Base-by-base conservation (phyloP, 2,797 vertebrate species). In the Kryptolebias ocellatus region DNA sequence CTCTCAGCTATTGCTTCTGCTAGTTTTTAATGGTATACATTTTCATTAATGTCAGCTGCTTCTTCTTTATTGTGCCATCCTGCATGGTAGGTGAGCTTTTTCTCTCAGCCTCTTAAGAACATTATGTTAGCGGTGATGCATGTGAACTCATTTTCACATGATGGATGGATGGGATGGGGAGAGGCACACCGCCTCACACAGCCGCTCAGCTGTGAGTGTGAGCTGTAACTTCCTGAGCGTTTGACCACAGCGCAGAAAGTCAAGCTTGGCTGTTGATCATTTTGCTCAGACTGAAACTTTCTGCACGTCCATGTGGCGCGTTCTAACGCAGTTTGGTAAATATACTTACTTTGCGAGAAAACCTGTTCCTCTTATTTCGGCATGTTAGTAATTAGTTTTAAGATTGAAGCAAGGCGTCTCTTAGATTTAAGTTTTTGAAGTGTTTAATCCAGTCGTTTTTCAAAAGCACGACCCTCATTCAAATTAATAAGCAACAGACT, bases 1-100 rank as follows among this genome's bases (percentile, higher is more conserved):
- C 74, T 68, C 55, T 72, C 60, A 64, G 77, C 74, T 59, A 53
- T 72, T 74, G 75, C 83, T 78, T 75, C 27, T 47, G 51, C 77
- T 78, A 53, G 53, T 83, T 86, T 88, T 81, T 80, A 90, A 88
- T 78, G 76, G 74, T 76, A 89, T 86, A 85, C 72, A 81, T 90
- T 88, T 88, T 89, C 86, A 88, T 90, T 91, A 79, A 85, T 72
- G 81, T 88, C 86, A 81, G 50, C 66, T 68, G 72, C 45, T 57
- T 66, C 72, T 75, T 82, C 64, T 85, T 86, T 70, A 77, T 88
- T 86, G 78, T 78, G 65, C 61, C 65, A 66, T 84, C 66, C 70
- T 79, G 76, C 77, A 75, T 83, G 83, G 79, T 83, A 76, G 81
- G 80, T 83, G 81, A 85, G 83, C 78, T 56, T 61, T 78, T 75